Evolutionary conservation across 2,113 vertebrate genomes (phyloP).

Genomic region (Synodontis membranacea): DNA sequence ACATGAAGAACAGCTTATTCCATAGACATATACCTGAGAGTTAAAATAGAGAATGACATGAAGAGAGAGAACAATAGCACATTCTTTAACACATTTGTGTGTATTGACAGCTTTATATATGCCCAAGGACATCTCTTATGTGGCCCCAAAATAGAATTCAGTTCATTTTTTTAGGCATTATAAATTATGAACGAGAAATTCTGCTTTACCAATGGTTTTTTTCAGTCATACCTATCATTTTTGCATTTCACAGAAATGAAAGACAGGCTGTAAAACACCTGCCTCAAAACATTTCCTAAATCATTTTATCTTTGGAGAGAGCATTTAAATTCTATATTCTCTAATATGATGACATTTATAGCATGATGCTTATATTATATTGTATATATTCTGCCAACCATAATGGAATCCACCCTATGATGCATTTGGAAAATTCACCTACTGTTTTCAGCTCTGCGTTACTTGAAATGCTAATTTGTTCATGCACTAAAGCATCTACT

Average conservation of each 20-base stretch:
- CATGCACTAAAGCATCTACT: constrained; percentile 21
- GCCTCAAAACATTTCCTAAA: neutral
- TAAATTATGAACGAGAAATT: neutral
- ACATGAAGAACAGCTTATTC: neutral
- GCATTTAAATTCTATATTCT: neutral
- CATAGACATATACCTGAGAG: neutral
- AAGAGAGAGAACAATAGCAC: neutral
- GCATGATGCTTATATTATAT: neutral
- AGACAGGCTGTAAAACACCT: neutral
- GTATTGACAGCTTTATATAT: neutral
- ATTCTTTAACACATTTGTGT: neutral
- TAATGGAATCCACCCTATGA: neutral
- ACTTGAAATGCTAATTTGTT: constrained; percentile 31
- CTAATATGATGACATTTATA: neutral
- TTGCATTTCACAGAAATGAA: neutral
- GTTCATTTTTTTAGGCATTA: neutral
- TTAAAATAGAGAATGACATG: neutral
- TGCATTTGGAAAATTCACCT: neutral
- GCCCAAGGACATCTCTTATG: neutral
- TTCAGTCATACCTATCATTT: no score
- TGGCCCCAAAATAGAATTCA: neutral
- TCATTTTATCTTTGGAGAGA: neutral
- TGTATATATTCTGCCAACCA: neutral
- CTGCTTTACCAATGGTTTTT: neutral
- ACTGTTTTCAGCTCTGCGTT: constrained; percentile 10